Evolutionary conservation across 2,113 vertebrate genomes (phyloP), one percentile per base, ranked within the genome.

Genomic region (Lophura nycthemera): DNA sequence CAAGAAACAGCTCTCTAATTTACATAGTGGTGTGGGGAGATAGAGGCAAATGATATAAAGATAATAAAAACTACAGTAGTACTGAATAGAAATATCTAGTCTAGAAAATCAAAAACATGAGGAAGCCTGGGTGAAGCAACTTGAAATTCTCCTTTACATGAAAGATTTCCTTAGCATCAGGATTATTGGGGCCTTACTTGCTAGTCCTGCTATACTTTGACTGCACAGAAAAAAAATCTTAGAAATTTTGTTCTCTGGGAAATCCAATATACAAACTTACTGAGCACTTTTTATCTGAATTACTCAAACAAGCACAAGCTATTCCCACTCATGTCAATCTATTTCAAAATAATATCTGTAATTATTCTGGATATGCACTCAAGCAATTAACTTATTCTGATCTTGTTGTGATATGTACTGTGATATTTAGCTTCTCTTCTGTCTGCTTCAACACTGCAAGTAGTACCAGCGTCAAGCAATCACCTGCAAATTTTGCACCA

Each of bases 61-160:
- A 64, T 7, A 27, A 80, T 70, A 34, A 42, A 86, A 88, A 88
- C 52, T 8, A 38, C 11, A 32, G 47, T 54, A 74, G 30, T 30
- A 25, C 4, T 32, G 50, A 43, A 32, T 11, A 32, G 34, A 29
- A 9, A 48, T 27, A 45, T 34, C 34, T 67, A 47, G 27, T 70
- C 77, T 66, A 64, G 52, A 80, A 3, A 0, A 71, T 9, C 8
- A 82, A 84, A 91, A 66, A 3, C 25, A 24, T 30, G n/a, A 24
- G 42, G 64, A 79, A 52, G 22, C 48, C 22, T 34, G 50, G 4
- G 17, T 15, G 21, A 52, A 42, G 32, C 21, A 60, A 61, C 43
- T 57, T 77, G 42, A 86, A 60, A 77, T 89, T 89, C 47, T 77
- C 10, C 59, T 88, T 89, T 74, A 60, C 50, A 32, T 9, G 19